These are phyloP conservation scores for Alaudala cheleensis DNA, from an alignment of 2,113 vertebrate genomes.

Conservation along the genomic window DNA sequence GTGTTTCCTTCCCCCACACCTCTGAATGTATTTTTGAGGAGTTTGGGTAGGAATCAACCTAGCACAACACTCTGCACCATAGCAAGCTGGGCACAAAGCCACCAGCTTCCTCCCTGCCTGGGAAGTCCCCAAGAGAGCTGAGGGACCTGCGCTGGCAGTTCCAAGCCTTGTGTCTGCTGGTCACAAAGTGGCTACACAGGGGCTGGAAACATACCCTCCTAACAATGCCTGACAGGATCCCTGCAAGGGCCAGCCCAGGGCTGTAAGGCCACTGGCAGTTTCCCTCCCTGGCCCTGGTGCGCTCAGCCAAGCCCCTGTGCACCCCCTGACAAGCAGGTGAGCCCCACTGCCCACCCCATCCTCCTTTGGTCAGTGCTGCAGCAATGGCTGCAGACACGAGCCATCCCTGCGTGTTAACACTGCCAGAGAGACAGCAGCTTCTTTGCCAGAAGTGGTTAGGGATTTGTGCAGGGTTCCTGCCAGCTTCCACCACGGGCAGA, in stretches of 20 bases:
- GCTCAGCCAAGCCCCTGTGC: background rate
- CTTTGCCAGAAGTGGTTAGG: background rate
- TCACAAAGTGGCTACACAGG: background rate
- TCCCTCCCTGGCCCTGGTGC: background rate
- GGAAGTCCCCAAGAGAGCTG: background rate
- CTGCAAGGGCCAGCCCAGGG: background rate
- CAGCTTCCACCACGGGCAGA: background rate
- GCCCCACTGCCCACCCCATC: accelerated
- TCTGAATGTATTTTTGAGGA: background rate
- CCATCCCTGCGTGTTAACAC: background rate
- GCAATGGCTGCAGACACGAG: accelerated
- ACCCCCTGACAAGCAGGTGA: too few relatives aligned
- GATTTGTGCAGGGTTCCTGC: background rate
- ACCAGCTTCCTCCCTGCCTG: background rate
- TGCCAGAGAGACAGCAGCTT: background rate
- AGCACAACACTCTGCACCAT: background rate
- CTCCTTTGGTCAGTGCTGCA: background rate
- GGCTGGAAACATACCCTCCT: background rate
- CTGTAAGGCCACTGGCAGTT: background rate
- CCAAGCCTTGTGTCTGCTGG: background rate
- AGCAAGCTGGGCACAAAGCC: background rate
- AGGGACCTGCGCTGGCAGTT: background rate
- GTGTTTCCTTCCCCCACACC: background rate
- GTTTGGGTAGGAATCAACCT: background rate
- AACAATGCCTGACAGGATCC: accelerated